Evolutionary conservation across 2,888 invertebrate genomes (phyloP).

Genomic region (Zeuzera pyrina): DNA sequence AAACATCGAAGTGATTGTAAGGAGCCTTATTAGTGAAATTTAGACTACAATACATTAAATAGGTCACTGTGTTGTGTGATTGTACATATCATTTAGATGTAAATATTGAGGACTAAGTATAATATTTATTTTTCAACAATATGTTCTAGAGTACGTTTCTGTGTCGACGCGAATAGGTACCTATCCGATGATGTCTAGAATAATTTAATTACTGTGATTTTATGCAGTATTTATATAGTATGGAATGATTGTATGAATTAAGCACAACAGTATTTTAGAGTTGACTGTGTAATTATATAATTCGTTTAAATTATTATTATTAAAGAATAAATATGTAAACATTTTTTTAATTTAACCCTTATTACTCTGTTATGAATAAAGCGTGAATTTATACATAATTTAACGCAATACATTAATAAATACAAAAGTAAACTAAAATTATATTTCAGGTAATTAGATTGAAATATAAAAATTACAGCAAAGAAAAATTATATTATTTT

Average conservation of each 20-base stretch:
- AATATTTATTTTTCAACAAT: constrained; percentile 32
- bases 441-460: too few relatives aligned
- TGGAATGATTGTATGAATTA: constrained; percentile 44
- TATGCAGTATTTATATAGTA: constrained; percentile 42
- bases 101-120: constrained; percentile 61
- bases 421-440: too few relatives aligned
- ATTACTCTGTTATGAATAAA: too few relatives aligned
- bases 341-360: constrained; percentile 23
- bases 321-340: constrained; percentile 51
- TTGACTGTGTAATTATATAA: constrained; percentile 69
- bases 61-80: constrained; percentile 35
- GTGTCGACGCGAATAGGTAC: constrained; percentile 21
- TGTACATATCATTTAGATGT: constrained; percentile 65
- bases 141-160: constrained; percentile 8
- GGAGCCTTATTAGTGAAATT: constrained; percentile 49
- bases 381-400: too few relatives aligned
- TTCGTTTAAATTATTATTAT: constrained; percentile 67
- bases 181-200: constrained; percentile 15
- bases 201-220: constrained; percentile 36
- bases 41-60: constrained; percentile 35
- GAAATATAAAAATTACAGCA: too few relatives aligned
- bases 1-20: constrained; percentile 36
- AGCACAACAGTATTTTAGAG: constrained; percentile 65
- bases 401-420: too few relatives aligned
- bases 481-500: too few relatives aligned